Evolutionary conservation across 2,797 vertebrate species (phyloP), one percentile per base, ranked within the genome.

Genomic region (Nannoperca australis): DNA sequence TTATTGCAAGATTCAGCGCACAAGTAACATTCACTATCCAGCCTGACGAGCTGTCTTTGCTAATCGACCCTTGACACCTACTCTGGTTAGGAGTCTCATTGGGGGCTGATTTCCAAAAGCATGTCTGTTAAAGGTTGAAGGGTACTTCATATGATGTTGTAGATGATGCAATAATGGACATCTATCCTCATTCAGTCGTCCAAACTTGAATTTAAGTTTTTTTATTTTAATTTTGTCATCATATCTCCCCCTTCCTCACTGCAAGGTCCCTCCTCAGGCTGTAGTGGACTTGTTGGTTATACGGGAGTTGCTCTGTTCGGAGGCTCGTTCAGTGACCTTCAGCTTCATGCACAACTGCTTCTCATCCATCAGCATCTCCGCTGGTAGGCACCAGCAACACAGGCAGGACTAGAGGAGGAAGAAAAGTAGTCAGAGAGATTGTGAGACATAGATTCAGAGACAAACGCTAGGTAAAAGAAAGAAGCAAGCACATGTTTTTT

Each of bases 341-440:
- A 97, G 96, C 95, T 98, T 98, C 88, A 98, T 93, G 89, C 97
- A 98, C 6, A 97, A 97, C 85, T 97, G 97, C 92, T 97, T 98
- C 84, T 98, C 97, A 70, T 98, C 97, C 95, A 97, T 92, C 89
- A 97, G 84, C 87, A 97, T 96, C 86, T 99, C 97, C 60, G 96
- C 96, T 24, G 97, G 96, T 40, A 97, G 95, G 85, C 96, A 97
- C 97, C 98, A 99, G 90, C 97, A 99, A 87, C 97, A 98, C 75
- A 99, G 92, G 87, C 97, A 98, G 2, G 97, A 98, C 98, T 99
- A 80, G 69, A 74, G 38, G 5, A 60, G 55, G 51, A 66, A 38
- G 15, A 15, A 11, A 63, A 51, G 27, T 7, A 38, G 17, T 61
- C 18, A 58, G 30, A 7, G 2, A 38, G 49, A 68, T 22, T 8